phyloP scores from a whole-genome alignment of 2,888 invertebrate genomes.

The Hoplodrina ambigua region DNA sequence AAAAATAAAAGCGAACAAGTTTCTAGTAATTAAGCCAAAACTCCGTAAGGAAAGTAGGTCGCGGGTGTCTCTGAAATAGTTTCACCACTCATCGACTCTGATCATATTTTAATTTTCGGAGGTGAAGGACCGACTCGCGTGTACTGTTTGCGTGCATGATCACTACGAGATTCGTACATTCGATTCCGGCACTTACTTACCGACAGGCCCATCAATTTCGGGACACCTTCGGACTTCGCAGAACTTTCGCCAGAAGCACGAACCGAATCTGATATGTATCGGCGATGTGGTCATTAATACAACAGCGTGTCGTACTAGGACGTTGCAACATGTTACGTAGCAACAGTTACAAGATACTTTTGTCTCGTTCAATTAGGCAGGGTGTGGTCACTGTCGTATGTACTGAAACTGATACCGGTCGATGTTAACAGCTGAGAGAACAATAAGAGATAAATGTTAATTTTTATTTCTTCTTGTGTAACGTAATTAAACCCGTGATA shows the following conservation, averaged over 20 bases:
- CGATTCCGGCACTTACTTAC: constrained; percentile 80
- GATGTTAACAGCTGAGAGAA: constrained; percentile 6
- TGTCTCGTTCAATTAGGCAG: constrained; percentile 46
- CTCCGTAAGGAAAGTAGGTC: constrained; percentile 70
- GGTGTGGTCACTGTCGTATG: constrained; percentile 55
- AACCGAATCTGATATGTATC: constrained; percentile 81
- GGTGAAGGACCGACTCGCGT: constrained; percentile 82
- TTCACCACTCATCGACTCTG: constrained; percentile 70
- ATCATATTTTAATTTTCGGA: constrained; percentile 69
- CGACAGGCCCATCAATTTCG: constrained; percentile 85
- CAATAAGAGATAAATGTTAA: constrained; percentile 5
- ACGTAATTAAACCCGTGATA: constrained; percentile 38
- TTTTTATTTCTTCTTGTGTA: constrained; percentile 42
- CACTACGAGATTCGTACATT: constrained; percentile 80
- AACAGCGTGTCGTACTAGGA: constrained; percentile 62
- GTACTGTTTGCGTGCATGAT: constrained; percentile 79
- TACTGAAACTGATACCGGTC: constrained; percentile 46
- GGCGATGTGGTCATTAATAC: constrained; percentile 68
- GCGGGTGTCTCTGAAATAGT: constrained; percentile 70
- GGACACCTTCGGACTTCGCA: constrained; percentile 82
- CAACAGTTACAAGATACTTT: constrained; percentile 43
- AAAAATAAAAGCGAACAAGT: constrained; percentile 63
- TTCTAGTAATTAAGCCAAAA: constrained; percentile 71
- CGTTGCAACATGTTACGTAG: constrained; percentile 54
- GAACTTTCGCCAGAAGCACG: constrained; percentile 87